Evolutionary conservation across 2,113 vertebrate species (phyloP).

Genomic region (Caloenas nicobarica): DNA sequence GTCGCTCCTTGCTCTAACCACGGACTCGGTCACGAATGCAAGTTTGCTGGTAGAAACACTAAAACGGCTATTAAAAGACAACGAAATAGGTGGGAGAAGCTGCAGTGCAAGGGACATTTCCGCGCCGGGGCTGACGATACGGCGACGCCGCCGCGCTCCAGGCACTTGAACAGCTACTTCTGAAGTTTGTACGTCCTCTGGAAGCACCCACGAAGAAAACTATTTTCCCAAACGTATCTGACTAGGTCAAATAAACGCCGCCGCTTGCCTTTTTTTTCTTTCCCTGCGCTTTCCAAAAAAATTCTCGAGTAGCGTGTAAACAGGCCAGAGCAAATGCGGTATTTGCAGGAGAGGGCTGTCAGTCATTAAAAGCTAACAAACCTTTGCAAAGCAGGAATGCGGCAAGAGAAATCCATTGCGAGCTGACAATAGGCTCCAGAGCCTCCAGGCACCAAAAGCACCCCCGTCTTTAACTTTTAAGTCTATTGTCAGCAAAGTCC

Average conservation of each 20-base stretch:
- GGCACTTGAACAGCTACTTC: not conserved
- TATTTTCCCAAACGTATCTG: constrained; percentile 7
- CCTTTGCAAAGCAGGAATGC: constrained; percentile 78
- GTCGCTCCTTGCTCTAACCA: not conserved
- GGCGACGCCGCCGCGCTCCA: not conserved
- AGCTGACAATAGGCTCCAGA: constrained; percentile 72
- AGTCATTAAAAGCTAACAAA: constrained; percentile 84
- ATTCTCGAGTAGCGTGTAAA: constrained; percentile 54
- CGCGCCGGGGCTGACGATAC: not conserved
- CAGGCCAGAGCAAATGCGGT: constrained; percentile 55
- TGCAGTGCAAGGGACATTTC: not conserved
- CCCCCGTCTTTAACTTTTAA: constrained; percentile 75
- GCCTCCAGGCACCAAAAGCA: constrained; percentile 71
- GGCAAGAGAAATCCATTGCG: constrained; percentile 67
- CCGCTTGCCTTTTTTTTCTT: not conserved
- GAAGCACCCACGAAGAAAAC: constrained; percentile 16
- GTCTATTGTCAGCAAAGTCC: constrained; percentile 76
- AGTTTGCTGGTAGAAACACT: not conserved
- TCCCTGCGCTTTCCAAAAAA: not conserved
- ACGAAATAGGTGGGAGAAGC: not conserved
- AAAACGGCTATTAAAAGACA: rapidly evolving
- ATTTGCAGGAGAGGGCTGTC: constrained; percentile 67
- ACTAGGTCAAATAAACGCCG: constrained; percentile 49
- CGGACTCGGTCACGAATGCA: not conserved
- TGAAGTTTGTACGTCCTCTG: not conserved